phyloP scores from a whole-genome alignment of 2,888 invertebrate species.

The Drosophila niveifrons region DNA sequence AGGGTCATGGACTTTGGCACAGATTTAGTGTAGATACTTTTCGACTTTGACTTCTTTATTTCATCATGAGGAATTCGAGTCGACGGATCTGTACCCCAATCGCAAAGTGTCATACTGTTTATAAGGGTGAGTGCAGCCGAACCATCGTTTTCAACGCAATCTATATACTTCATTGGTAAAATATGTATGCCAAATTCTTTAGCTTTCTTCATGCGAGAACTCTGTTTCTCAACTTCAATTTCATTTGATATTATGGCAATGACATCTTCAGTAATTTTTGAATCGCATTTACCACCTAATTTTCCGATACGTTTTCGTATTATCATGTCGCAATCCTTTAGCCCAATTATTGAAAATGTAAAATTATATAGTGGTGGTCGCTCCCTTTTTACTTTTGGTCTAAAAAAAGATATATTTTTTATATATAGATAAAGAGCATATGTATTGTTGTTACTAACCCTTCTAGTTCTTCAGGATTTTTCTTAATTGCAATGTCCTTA shows the following conservation, averaged over 20 bases:
- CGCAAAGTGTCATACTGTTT: slow-evolving; percentile 90
- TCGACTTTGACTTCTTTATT: slow-evolving; percentile 88
- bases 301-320: slow-evolving; percentile 89
- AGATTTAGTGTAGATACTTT: slow-evolving; percentile 87
- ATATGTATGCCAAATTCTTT: slow-evolving; percentile 91
- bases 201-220: slow-evolving; percentile 88
- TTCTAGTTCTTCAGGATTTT: slow-evolving; percentile 81
- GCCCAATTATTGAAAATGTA: slow-evolving; percentile 90
- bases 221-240: slow-evolving; percentile 89
- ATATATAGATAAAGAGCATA: background rate
- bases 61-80: slow-evolving; percentile 86
- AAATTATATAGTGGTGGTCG: slow-evolving; percentile 91
- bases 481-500: slow-evolving; percentile 64
- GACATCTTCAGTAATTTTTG: slow-evolving; percentile 88
- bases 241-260: slow-evolving; percentile 92
- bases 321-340: slow-evolving; percentile 87
- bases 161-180: slow-evolving; percentile 91
- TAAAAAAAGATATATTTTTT: slow-evolving; percentile 35
- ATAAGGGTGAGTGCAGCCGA: slow-evolving; percentile 88
- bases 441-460: slow-evolving; percentile 71
- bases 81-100: slow-evolving; percentile 92
- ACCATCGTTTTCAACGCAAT: slow-evolving; percentile 88
- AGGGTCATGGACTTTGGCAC: slow-evolving; percentile 88
- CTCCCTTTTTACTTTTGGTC: slow-evolving; percentile 89
- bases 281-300: slow-evolving; percentile 91